Percentiles rank a stretch among this genome's conserved stretches.
Conservation (phyloP, 2,113 vertebrate genomes). For the Podarcis muralis region DNA sequence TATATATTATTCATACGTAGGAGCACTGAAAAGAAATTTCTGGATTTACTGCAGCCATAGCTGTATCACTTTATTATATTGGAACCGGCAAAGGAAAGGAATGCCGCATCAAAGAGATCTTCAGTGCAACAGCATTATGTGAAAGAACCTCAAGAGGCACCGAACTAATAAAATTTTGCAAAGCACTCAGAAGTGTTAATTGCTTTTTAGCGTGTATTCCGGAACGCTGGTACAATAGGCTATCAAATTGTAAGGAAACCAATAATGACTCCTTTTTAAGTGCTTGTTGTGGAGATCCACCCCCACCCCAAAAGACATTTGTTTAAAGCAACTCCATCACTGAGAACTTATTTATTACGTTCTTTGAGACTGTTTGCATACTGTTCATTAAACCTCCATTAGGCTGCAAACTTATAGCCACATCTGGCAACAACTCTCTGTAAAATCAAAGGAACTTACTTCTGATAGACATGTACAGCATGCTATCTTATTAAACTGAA, state of each 20-base stretch:
- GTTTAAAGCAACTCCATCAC: slow-evolving; percentile 17
- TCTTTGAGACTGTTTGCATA: not conserved
- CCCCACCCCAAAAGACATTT: not conserved
- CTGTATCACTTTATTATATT: not conserved
- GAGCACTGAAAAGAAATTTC: not conserved
- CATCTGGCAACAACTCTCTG: not conserved
- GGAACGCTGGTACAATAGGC: slow-evolving; percentile 1
- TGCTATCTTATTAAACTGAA: not conserved
- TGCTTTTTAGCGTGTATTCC: slow-evolving; percentile 34
- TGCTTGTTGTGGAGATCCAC: slow-evolving; percentile 22
- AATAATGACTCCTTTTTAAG: slow-evolving; percentile 14
- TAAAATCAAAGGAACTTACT: not conserved
- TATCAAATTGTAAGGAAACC: slow-evolving; percentile 24
- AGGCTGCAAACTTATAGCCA: not conserved
- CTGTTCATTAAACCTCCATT: slow-evolving; percentile 17
- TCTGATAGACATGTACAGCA: not conserved
- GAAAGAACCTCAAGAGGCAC: slow-evolving; percentile 48
- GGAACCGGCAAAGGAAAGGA: not conserved
- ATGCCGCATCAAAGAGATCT: slow-evolving; percentile 29
- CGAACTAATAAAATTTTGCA: slow-evolving; percentile 35
- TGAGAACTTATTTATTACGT: not conserved
- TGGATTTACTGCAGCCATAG: not conserved
- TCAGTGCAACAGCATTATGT: slow-evolving; percentile 23
- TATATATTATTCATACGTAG: slow-evolving; percentile 20
- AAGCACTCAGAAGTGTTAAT: slow-evolving; percentile 58